phyloP scores from a whole-genome alignment of 2,113 vertebrate genomes.

The Seriola dumerili region DNA sequence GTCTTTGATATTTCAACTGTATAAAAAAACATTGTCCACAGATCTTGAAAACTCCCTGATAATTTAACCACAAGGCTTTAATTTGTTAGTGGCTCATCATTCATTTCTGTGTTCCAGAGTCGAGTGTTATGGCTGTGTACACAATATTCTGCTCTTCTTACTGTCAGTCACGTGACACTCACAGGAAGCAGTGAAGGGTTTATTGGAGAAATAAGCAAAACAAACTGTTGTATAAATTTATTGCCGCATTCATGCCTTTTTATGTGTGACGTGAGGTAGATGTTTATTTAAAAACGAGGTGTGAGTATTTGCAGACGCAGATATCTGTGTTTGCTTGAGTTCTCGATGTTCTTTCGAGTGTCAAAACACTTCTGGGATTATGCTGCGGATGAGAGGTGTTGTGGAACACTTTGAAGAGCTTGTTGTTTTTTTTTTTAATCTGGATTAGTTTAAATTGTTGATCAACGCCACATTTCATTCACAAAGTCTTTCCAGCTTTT shows the following conservation, averaged over 20 bases:
- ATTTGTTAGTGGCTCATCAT: not conserved
- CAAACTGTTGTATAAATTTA: not conserved
- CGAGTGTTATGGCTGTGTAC: slow-evolving; percentile 18
- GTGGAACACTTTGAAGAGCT: not conserved
- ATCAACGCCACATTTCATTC: not conserved
- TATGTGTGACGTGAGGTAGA: not conserved
- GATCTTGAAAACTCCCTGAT: not conserved
- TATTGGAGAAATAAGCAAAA: slow-evolving; percentile 7
- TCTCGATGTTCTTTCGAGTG: not conserved
- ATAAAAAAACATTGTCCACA: not conserved
- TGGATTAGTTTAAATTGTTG: not conserved
- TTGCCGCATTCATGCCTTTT: not conserved
- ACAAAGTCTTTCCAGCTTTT: not conserved
- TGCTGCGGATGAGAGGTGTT: not conserved
- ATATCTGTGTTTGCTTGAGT: not conserved
- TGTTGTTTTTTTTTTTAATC: not conserved
- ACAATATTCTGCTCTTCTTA: slow-evolving; percentile 22
- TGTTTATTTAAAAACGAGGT: slow-evolving; percentile 1
- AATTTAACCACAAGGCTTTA: not conserved
- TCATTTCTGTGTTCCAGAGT: slow-evolving; percentile 14
- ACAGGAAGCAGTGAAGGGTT: not conserved
- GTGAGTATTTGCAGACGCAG: slow-evolving; percentile 38
- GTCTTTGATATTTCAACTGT: not conserved
- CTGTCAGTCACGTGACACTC: not conserved
- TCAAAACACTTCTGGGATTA: slow-evolving; percentile 10